These are phyloP conservation scores for Lasius platythorax DNA, from an alignment of 2,888 invertebrate genomes.

Conservation along the genomic window DNA sequence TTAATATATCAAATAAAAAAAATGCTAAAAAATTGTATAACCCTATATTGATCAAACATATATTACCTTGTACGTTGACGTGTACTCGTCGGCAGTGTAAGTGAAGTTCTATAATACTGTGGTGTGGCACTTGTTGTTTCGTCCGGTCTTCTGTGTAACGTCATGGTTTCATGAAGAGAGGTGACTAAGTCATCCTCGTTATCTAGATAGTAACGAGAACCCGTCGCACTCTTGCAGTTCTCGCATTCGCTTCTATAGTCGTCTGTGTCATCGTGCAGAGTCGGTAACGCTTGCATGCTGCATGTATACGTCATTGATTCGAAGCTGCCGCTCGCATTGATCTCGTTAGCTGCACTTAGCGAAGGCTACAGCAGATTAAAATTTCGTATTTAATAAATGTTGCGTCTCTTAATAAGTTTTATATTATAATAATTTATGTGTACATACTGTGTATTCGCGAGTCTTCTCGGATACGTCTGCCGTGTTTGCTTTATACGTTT, in stretches of 20 bases:
- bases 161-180: constrained; percentile 89
- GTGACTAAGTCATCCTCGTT: constrained; percentile 88
- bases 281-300: constrained; percentile 84
- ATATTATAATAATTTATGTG: not conserved
- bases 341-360: constrained; percentile 80
- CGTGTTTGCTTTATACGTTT: not conserved
- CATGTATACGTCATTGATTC: constrained; percentile 84
- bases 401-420: not conserved
- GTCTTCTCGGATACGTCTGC: constrained; percentile 60
- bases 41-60: not conserved
- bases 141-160: constrained; percentile 88
- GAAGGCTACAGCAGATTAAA: constrained; percentile 76
- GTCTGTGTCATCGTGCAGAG: constrained; percentile 88
- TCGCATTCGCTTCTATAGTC: constrained; percentile 94
- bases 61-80: constrained; percentile 87
- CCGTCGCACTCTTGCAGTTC: constrained; percentile 93
- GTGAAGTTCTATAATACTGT: constrained; percentile 89
- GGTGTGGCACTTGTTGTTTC: constrained; percentile 86
- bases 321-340: constrained; percentile 84
- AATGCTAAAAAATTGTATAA: not conserved
- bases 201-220: constrained; percentile 89
- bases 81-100: constrained; percentile 89
- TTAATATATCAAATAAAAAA: not conserved
- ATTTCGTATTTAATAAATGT: constrained; percentile 14
- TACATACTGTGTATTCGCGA: constrained; percentile 73